Evolutionary conservation across 2,113 vertebrate species (phyloP).

Genomic region (Morphnarchus princeps): DNA sequence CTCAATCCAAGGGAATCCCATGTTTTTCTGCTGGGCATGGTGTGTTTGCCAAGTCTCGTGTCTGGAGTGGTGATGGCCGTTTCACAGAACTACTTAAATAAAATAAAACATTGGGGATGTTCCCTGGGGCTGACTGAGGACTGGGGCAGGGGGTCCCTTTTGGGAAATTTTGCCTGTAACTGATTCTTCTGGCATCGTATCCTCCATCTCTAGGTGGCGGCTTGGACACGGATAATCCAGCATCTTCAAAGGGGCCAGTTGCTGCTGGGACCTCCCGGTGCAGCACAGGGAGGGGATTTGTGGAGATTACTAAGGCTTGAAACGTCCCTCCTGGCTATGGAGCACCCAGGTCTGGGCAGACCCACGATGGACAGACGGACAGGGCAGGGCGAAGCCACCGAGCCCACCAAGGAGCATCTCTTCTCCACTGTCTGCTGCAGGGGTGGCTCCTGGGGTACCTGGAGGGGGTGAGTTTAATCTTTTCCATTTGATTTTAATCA

Average conservation of each 20-base stretch:
- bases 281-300: background rate
- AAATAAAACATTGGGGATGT: accelerated
- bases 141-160: accelerated
- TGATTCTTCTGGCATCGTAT: background rate
- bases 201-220: background rate
- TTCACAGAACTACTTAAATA: background rate
- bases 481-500: background rate
- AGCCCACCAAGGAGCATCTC: background rate
- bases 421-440: accelerated
- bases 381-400: background rate
- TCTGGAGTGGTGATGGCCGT: accelerated
- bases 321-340: accelerated
- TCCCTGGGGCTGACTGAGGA: background rate
- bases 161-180: accelerated
- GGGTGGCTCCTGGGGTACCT: background rate
- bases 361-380: accelerated
- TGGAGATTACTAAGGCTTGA: accelerated
- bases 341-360: background rate
- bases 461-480: background rate
- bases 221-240: accelerated
- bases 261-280: background rate
- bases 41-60: accelerated
- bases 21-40: background rate
- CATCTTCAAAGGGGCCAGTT: accelerated
- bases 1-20: background rate